Evolutionary conservation across 2,888 invertebrate genomes (phyloP), one percentile per base, ranked within the genome.

Genomic region (Melanostoma mellinum): DNA sequence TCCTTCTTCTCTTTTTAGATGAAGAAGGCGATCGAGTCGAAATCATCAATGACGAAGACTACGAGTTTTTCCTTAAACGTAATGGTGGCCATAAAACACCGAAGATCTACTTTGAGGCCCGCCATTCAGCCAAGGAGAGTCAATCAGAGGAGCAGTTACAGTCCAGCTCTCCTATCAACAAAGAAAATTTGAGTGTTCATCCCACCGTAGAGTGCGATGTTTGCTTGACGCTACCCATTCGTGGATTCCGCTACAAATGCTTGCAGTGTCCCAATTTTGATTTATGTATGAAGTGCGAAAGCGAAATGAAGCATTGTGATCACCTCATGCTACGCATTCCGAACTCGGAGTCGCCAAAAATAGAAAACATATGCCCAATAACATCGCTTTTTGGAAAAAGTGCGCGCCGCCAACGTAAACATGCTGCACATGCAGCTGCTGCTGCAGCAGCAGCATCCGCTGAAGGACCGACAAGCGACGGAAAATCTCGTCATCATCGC

Each of bases 241-340:
- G 91, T n/a, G 97, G 97, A 0, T 95, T 94, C 87, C 94, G 98
- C 9, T 98, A 96, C 92, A 97, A 97, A 90, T 98, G 98, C 88
- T 91, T 95, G 10, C 92, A 94, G 68, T 98, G 98, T 87, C 91
- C 93, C 0, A 95, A 98, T 89, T 98, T 92, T 89, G 97, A 98
- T 90, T 92, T 98, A 67, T 98, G 98, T 89, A 90, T 92, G n/a
- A 89, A 89, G 2, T 98, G 98, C 89, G 96, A 97, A 90, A 89
- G 92, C 0, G 92, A 93, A 4, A 93, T 94, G 33, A 88, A 92
- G 60, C 97, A 98, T 89, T 89, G 93, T 0, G 94, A 96, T 40
- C 97, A 98, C 89, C 93, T 94, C 88, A 96, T 97, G 95, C 91
- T 96, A 65, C 95, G 96, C 60, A 93, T 97, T 77, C 93, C 94